Percentiles rank a stretch among this genome's conserved stretches.
phyloP scores from a whole-genome alignment of 2,888 invertebrate species.

The Caenorhabditis angaria region DNA sequence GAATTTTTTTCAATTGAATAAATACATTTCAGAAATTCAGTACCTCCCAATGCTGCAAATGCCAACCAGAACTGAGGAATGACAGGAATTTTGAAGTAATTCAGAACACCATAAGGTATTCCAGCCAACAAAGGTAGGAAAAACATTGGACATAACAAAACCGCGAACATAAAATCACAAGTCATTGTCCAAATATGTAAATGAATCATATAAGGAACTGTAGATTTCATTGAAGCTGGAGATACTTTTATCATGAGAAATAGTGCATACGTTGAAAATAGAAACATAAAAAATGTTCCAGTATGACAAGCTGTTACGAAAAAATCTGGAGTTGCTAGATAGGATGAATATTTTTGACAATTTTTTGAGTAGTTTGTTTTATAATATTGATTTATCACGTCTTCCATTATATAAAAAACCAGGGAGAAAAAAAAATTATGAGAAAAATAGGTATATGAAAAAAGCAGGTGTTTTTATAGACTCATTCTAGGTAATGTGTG shows the following conservation, averaged over 20 bases:
- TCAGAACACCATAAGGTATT: constrained; percentile 7
- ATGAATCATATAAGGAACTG: constrained; percentile 24
- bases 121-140: constrained; percentile 10
- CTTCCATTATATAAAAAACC: too few relatives aligned
- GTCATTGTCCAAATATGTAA: constrained; percentile 16
- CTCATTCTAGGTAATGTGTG: too few relatives aligned
- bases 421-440: too few relatives aligned
- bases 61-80: constrained; percentile 16
- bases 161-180: constrained; percentile 23
- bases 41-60: constrained; percentile 26
- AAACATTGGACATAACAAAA: constrained; percentile 13
- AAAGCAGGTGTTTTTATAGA: too few relatives aligned
- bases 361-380: background rate
- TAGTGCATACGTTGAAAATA: constrained; percentile 15
- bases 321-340: constrained; percentile 18
- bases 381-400: constrained; percentile 7
- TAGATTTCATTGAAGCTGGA: constrained; percentile 15
- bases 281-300: constrained; percentile 16
- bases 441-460: too few relatives aligned
- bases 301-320: constrained; percentile 17
- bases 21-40: too few relatives aligned
- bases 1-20: background rate
- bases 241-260: constrained; percentile 23
- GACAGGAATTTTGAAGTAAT: background rate
- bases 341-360: constrained; percentile 6